A percentile compares a stretch with the other conserved stretches of the same genome.
Evolutionary conservation across 1,140 invertebrate species (phyloP).

Genomic region (Bombyx mori): ASM3026992v2 NC_085111.1:18544001-18544500

Average conservation of each 20-base stretch:
- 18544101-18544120: slow-evolving; percentile 95
- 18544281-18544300: slow-evolving; percentile 93
- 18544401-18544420: slow-evolving; percentile 93
- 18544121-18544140: slow-evolving; percentile 94
- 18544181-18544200: slow-evolving; percentile 86
- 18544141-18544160: slow-evolving; percentile 90
- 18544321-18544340: slow-evolving; percentile 94
- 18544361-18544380: slow-evolving; percentile 87
- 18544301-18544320: slow-evolving; percentile 93
- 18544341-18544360: slow-evolving; percentile 91
- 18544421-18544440: slow-evolving; percentile 85
- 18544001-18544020: slow-evolving; percentile 93
- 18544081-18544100: slow-evolving; percentile 95
- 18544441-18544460: slow-evolving; percentile 83
- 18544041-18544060: slow-evolving; percentile 90
- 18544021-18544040: slow-evolving; percentile 91
- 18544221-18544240: slow-evolving; percentile 96
- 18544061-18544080: slow-evolving; percentile 97
- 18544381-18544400: slow-evolving; percentile 89
- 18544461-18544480: slow-evolving; percentile 84
- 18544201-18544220: slow-evolving; percentile 88
- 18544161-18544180: slow-evolving; percentile 77
- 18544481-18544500: slow-evolving; percentile 84
- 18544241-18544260: slow-evolving; percentile 94
- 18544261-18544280: slow-evolving; percentile 82